Evolutionary conservation across 2,113 vertebrate species (phyloP).

Genomic region (Misgurnus mizolepis): DNA sequence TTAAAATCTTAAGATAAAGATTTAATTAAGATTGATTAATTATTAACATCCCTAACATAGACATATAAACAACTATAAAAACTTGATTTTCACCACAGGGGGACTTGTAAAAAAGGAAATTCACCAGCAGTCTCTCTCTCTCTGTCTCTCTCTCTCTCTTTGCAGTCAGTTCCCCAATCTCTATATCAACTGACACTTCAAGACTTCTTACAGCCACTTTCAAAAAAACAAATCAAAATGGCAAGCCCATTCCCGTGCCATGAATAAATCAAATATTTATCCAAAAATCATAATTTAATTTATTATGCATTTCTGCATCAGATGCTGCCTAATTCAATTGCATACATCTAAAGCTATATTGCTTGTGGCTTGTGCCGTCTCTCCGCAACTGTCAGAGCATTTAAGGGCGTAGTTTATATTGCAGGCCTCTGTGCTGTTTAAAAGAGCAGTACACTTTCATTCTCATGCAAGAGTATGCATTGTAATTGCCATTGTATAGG

Average conservation of each 20-base stretch:
- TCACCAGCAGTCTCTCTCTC: no score
- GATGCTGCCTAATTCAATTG: conserved; percentile 33
- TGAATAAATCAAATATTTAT: conserved; percentile 45
- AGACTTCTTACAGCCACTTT: conserved; percentile 17
- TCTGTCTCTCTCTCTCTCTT: not conserved
- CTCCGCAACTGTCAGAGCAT: conserved; percentile 41
- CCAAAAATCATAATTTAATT: conserved; percentile 41
- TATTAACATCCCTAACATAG: no score
- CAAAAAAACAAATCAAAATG: not conserved
- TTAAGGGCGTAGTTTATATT: conserved; percentile 44
- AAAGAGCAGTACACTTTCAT: no score
- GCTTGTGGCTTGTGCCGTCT: conserved; percentile 43
- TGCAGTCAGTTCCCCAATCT: conserved; percentile 1
- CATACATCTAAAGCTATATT: not conserved
- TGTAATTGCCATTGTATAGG: no score
- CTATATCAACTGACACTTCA: not conserved
- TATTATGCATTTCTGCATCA: conserved; percentile 46
- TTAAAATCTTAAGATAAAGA: no score
- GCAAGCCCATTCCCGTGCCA: conserved; percentile 2
- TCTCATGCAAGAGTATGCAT: no score
- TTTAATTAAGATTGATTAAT: no score
- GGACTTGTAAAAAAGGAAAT: no score
- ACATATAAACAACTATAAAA: no score
- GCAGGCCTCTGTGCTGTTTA: no score
- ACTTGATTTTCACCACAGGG: no score